Conservation (phyloP, 2,113 vertebrate genomes). For the Sigmodon hispidus region DNA sequence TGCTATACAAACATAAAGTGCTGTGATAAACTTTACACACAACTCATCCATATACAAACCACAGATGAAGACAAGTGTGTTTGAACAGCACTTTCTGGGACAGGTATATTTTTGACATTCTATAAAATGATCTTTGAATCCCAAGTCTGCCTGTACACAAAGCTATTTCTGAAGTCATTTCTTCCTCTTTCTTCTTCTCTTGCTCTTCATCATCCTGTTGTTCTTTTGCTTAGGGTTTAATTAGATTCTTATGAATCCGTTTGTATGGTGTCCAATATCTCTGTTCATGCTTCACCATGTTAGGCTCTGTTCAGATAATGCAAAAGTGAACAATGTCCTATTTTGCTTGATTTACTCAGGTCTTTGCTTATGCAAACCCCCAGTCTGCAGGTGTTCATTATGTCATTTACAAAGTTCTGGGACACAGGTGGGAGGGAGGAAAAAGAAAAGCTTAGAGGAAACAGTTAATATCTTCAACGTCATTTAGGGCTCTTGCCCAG, state of each 20-base stretch:
- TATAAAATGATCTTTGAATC: slow-evolving; percentile 12
- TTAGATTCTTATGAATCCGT: slow-evolving; percentile 29
- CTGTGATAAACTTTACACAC: not conserved
- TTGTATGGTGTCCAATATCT: slow-evolving; percentile 40
- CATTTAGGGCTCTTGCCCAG: not conserved
- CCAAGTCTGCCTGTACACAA: not conserved
- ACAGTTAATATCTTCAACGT: slow-evolving; percentile 25
- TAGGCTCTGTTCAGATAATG: slow-evolving; percentile 30
- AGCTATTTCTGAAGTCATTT: not conserved
- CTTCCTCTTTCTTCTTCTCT: not conserved
- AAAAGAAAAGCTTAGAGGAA: slow-evolving; percentile 50
- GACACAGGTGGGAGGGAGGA: slow-evolving; percentile 14
- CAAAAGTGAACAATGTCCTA: slow-evolving; percentile 58
- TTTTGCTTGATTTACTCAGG: slow-evolving; percentile 60
- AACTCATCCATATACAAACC: not conserved
- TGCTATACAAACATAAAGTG: not conserved
- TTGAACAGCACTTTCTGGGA: not conserved
- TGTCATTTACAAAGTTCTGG: slow-evolving; percentile 46
- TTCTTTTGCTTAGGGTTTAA: slow-evolving; percentile 46
- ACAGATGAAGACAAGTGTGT: slow-evolving; percentile 11
- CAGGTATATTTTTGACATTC: slow-evolving; percentile 10
- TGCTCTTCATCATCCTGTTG: not conserved
- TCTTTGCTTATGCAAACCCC: slow-evolving; percentile 47
- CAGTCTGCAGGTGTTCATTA: slow-evolving; percentile 27
- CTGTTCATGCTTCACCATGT: slow-evolving; percentile 40